Conservation (phyloP, 2,797 vertebrate species). For the Pseudocheirus occidentalis region DNA sequence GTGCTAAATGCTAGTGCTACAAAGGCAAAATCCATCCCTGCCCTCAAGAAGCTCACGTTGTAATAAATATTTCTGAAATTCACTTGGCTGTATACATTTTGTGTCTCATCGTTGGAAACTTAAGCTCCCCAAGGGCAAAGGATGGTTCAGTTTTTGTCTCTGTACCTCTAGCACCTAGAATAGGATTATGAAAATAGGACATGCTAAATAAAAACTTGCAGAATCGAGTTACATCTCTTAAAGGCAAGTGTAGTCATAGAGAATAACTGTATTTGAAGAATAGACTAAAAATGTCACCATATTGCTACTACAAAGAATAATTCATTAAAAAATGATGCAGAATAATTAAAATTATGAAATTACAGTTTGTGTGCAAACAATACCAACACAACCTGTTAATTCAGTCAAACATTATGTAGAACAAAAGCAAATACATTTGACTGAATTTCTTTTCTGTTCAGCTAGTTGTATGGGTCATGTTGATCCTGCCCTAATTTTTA, state of each 20-base stretch:
- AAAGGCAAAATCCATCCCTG: not conserved
- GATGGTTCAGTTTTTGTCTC: not conserved
- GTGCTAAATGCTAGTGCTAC: not conserved
- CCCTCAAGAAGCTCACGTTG: not conserved
- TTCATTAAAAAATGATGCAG: not conserved
- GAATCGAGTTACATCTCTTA: not conserved
- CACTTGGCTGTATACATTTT: not conserved
- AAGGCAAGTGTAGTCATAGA: not conserved
- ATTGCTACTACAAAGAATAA: not conserved
- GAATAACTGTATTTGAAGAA: not conserved
- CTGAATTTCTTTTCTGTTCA: conserved; percentile 42
- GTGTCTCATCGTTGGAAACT: not conserved
- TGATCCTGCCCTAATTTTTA: not conserved
- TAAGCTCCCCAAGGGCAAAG: not conserved
- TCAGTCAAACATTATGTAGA: not conserved
- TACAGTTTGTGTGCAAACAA: not conserved
- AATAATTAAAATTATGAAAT: not conserved
- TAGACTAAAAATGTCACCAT: not conserved
- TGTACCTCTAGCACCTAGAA: not conserved
- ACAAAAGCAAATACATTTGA: conserved; percentile 27
- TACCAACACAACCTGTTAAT: not conserved
- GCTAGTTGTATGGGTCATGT: not conserved
- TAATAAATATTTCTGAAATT: not conserved
- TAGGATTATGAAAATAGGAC: not conserved
- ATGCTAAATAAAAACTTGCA: not conserved